These are phyloP conservation scores for Anniella stebbinsi DNA, from an alignment of 2,797 vertebrate genomes.

Conservation along the genomic window DNA sequence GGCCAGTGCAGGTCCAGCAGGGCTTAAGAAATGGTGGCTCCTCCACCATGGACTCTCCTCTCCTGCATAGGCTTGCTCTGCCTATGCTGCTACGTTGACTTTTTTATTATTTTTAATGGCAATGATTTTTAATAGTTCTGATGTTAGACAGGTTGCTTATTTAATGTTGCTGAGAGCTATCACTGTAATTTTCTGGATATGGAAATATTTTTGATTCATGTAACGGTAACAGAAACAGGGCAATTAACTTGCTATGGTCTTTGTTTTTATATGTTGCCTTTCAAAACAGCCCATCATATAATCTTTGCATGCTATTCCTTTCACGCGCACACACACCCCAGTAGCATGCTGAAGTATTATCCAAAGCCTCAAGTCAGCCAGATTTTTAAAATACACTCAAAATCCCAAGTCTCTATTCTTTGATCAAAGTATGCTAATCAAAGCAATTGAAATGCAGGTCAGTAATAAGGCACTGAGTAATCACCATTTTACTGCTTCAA, in stretches of 20 bases:
- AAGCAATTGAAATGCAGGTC: neutral
- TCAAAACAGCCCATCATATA: neutral
- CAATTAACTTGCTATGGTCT: neutral
- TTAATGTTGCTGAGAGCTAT: neutral
- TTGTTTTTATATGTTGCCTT: slow-evolving; percentile 30
- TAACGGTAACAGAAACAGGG: neutral
- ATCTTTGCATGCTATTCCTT: neutral
- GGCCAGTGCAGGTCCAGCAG: too few species aligned
- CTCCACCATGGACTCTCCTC: too few species aligned
- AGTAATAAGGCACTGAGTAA: slow-evolving; percentile 2
- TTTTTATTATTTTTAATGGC: neutral
- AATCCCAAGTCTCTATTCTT: slow-evolving; percentile 4
- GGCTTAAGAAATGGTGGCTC: too few species aligned
- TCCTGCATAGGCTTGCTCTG: too few species aligned
- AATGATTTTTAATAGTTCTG: neutral
- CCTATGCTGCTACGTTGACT: neutral
- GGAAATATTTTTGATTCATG: neutral
- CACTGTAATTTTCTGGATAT: neutral
- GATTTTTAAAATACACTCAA: slow-evolving; percentile 20
- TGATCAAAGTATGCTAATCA: slow-evolving; percentile 25
- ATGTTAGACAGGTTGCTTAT: neutral
- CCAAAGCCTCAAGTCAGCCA: slow-evolving; percentile 5
- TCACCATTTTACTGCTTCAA: slow-evolving; percentile 6
- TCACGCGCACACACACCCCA: neutral
- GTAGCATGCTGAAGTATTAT: slow-evolving; percentile 21